Evolutionary conservation across 2,113 vertebrate species (phyloP), one percentile per base, ranked within the genome.

Genomic region (Gulo gulo): DNA sequence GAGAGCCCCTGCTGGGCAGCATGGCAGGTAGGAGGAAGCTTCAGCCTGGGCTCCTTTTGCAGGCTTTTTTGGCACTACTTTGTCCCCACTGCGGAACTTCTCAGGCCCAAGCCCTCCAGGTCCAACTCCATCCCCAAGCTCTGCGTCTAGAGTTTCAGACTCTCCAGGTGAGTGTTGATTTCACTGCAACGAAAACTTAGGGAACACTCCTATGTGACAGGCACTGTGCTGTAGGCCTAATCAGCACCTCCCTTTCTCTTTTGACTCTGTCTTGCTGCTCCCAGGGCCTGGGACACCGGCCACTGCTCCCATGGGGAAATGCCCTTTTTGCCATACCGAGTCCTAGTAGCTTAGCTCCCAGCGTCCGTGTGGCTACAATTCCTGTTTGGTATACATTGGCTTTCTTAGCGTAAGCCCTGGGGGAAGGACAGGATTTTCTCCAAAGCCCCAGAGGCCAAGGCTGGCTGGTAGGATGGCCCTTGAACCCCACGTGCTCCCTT

Each of bases 41-140:
- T 94, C 63, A 87, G 50, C 31, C 36, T 4, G 2, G 61, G 5
- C 34, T 93, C 84, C 91, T 94, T 91, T 92, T 71, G 21, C 98
- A 98, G 98, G 97, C 20, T 98, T 98, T 73, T 97, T 98, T 61
- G 98, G 98, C 29, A 98, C 98, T 12, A 98, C 98, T 4, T 34
- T 97, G 52, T 84, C 98, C 6, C 98, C 98, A 24, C 88, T 97
- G 59, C 96, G 91, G 85, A 98, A 98, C 90, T 92, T 69, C 87
- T 97, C 98, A 42, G 93, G 94, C n/a, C 42, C 29, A 1, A 96
- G 69, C 7, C 23, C 80, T 71, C 59, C 39, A 18, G 84, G 21
- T 4, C 81, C 81, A 78, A 45, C 85, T 12, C 8, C 71, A 50
- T 34, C 78, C 45, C 76, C 90, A 21, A 85, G 26, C 78, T 94